Conservation (phyloP, 2,888 invertebrate genomes). For the Melanargia galathea region DNA sequence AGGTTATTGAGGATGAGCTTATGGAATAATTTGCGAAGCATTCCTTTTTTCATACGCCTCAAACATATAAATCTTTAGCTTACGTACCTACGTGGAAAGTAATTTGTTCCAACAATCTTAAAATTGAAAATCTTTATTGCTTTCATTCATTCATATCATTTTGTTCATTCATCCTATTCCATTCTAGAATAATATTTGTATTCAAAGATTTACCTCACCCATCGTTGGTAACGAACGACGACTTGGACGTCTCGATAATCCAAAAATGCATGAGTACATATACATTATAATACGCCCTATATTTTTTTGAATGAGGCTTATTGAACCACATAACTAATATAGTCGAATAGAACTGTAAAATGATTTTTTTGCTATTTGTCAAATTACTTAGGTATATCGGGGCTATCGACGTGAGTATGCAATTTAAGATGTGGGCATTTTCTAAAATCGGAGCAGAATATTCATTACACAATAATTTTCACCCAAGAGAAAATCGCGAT, state of each 20-base stretch:
- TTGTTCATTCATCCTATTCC: not conserved
- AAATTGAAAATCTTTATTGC: not conserved
- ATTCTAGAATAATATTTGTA: no score
- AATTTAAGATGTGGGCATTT: conserved; percentile 32
- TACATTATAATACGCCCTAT: not conserved
- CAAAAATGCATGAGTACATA: not conserved
- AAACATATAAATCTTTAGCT: conserved; percentile 13
- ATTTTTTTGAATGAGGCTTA: not conserved
- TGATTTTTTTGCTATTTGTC: conserved; percentile 3
- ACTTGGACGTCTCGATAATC: not conserved
- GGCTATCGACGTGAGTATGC: conserved; percentile 21
- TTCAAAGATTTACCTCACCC: no score
- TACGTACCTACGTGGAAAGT: conserved; percentile 2
- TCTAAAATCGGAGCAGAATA: conserved; percentile 57
- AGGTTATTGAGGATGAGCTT: conserved; percentile 29
- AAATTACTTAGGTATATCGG: conserved; percentile 28
- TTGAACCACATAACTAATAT: not conserved
- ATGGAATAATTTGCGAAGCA: conserved; percentile 32
- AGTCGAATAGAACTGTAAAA: not conserved
- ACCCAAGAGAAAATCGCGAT: conserved; percentile 65
- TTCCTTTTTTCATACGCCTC: conserved; percentile 24
- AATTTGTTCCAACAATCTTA: not conserved
- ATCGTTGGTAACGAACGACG: not conserved
- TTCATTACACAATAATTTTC: conserved; percentile 70
- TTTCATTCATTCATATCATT: not conserved